Percentiles rank a stretch among this genome's conserved stretches.
Conservation (phyloP, 1,140 invertebrate genomes). For the Thrips palmi region DNA sequence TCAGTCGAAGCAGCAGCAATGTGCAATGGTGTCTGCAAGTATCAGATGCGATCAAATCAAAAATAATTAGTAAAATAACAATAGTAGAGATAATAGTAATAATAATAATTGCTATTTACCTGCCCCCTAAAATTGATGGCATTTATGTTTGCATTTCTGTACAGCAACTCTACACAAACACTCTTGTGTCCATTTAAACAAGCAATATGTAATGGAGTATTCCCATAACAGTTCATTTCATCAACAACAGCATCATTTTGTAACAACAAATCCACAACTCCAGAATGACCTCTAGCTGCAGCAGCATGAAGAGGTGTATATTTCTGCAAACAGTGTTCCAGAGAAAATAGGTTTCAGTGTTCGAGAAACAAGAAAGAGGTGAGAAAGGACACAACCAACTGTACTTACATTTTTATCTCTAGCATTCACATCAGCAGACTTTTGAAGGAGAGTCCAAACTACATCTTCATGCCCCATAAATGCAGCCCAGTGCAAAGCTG, state of each 20-base stretch:
- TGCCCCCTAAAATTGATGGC: conserved; percentile 25
- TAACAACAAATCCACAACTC: conserved; percentile 31
- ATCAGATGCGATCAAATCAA: no score
- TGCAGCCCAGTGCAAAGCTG: conserved; percentile 36
- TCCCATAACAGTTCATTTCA: conserved; percentile 35
- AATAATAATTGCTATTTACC: conserved; percentile 20
- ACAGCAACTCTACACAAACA: conserved; percentile 29
- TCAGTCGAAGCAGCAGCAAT: conserved; percentile 39
- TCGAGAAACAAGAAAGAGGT: no score
- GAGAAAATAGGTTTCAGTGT: not conserved
- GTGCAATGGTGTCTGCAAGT: conserved; percentile 37
- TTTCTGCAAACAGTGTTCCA: conserved; percentile 21
- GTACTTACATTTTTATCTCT: conserved; percentile 29
- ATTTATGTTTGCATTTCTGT: conserved; percentile 26
- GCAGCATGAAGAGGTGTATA: conserved; percentile 46
- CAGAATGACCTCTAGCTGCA: conserved; percentile 33
- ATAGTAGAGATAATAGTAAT: not conserved
- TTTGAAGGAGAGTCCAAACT: conserved; percentile 27
- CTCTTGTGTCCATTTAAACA: conserved; percentile 39
- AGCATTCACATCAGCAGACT: conserved; percentile 34
- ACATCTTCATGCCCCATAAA: conserved; percentile 34
- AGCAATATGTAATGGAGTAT: conserved; percentile 40
- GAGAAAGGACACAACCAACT: no score
- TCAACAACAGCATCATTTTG: conserved; percentile 34
- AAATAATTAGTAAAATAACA: not conserved